Evolutionary conservation across 2,888 invertebrate genomes (phyloP), one percentile per base, ranked within the genome.

Genomic region (Cremastobaeus sp.): DNA sequence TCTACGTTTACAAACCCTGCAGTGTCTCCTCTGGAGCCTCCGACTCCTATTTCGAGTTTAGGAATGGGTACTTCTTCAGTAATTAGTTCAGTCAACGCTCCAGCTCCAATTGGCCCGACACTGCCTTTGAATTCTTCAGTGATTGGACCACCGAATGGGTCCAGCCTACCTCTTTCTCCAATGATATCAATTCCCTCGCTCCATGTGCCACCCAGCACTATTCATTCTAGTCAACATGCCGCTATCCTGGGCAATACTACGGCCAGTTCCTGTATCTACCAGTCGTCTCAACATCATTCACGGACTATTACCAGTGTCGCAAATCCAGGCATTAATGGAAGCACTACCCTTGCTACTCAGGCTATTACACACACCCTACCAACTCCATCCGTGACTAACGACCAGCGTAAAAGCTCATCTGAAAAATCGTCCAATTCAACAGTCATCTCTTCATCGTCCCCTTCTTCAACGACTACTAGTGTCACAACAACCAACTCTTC

Each of bases 191-290:
- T 85, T 25, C 84, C 85, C 6, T 83, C 84, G 3, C 81, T 83
- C 11, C 85, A 85, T 50, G 50, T 85, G 28, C 82, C 86, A 11
- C 76, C 84, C 21, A 84, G 79, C 72, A 83, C 83, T 72, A 81
- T 83, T 76, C 84, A 85, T 81, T 86, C 86, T 86, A 86, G 86
- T 86, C 86, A 86, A 77, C 86, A 85, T 75, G 79, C 79, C 52
- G 80, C 82, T 68, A 78, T 84, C 60, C 75, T 83, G 74, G 82
- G 79, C 77, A 80, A 65, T 41, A 70, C 76, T n/a, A 69, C 76
- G 28, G 70, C 77, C 52, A 73, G 71, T 60, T 71, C 77, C 35
- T 69, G 76, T 15, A 45, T 66, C 3, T 79, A 79, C 48, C 77
- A 77, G 25, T n/a, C 64, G 2, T 77, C 76, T 28, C 77, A 76